These are phyloP conservation scores for Spongia lamella DNA, from an alignment of 37 sponge, comb jelly and placozoan genomes.

Conservation along the genomic window DNA sequence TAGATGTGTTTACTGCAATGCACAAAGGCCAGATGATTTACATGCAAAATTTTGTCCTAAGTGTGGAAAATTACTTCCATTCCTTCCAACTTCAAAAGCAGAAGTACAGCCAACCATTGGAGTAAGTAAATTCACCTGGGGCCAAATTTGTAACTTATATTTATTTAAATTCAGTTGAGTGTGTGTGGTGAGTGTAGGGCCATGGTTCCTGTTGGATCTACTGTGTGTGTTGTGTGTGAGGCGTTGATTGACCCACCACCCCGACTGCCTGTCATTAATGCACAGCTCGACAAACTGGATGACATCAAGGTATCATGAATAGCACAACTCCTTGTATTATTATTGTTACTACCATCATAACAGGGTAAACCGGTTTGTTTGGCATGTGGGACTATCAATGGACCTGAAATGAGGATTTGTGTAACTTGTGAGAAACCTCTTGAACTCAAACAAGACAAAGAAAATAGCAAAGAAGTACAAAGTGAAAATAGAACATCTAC, in stretches of 20 bases:
- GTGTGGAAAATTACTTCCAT: too few relatives aligned
- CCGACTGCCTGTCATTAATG: slow-evolving; percentile 40
- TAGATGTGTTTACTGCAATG: too few relatives aligned
- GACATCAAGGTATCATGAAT: background rate
- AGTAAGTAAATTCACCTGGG: too few relatives aligned
- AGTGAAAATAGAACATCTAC: too few relatives aligned
- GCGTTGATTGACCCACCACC: slow-evolving; percentile 31
- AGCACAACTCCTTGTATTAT: too few relatives aligned
- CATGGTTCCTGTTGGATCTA: slow-evolving; percentile 2
- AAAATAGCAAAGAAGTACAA: too few relatives aligned
- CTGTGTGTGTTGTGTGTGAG: slow-evolving; percentile 65
- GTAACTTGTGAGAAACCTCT: slow-evolving; percentile 73
- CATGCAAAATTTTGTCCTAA: too few relatives aligned
- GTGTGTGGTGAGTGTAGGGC: slow-evolving; percentile 34
- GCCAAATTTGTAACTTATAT: too few relatives aligned
- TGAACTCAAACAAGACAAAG: background rate
- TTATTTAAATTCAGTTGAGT: background rate
- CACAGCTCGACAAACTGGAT: background rate
- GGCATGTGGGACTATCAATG: slow-evolving; percentile 69
- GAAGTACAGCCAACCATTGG: too few relatives aligned
- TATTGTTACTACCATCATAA: too few relatives aligned
- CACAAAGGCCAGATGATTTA: too few relatives aligned
- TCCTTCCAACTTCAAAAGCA: too few relatives aligned
- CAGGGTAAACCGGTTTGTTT: slow-evolving; percentile 54
- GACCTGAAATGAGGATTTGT: slow-evolving; percentile 42